Conservation (phyloP, 2,797 vertebrate genomes). For the Enteromius treurensis region DNA sequence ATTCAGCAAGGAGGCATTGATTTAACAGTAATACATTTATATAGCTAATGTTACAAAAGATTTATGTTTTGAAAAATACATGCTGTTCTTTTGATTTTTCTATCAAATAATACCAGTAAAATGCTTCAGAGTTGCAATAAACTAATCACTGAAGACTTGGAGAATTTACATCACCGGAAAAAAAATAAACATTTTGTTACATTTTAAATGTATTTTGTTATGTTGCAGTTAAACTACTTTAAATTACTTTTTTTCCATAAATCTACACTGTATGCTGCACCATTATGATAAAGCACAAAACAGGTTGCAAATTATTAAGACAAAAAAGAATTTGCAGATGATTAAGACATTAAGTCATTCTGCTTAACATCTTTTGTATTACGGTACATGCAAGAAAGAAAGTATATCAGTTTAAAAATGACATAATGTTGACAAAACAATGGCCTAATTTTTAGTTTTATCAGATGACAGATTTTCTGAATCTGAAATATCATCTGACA, state of each 20-base stretch:
- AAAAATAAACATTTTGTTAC: too few relatives aligned
- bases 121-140: background rate
- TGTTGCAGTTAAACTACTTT: background rate
- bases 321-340: too few relatives aligned
- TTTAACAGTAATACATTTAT: background rate
- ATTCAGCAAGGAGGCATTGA: background rate
- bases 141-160: background rate
- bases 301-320: background rate
- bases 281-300: too few relatives aligned
- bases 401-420: background rate
- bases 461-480: background rate
- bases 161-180: background rate
- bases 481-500: background rate
- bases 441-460: background rate
- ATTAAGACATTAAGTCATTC: background rate
- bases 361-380: background rate
- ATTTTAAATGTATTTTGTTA: too few relatives aligned
- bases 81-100: background rate
- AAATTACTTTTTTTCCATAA: too few relatives aligned
- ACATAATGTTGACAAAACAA: background rate
- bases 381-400: background rate
- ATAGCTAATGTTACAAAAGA: background rate
- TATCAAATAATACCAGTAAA: background rate
- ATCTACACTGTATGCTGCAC: too few relatives aligned
- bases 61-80: background rate